phyloP scores from a whole-genome alignment of 2,888 invertebrate genomes.

The Agrochola macilenta region DNA sequence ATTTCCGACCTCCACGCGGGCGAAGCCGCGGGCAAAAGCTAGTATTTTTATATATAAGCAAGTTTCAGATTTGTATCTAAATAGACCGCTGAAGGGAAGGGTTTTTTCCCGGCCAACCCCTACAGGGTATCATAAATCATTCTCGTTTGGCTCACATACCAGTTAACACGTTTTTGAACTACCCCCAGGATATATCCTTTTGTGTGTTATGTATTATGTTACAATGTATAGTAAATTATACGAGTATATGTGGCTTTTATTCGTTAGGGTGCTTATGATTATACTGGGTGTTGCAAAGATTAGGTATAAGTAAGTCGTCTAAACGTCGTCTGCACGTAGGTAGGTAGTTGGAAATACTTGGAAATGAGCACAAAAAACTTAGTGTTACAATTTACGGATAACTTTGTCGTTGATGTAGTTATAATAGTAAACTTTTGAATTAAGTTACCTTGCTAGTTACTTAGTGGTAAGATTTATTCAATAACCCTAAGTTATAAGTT shows the following conservation, averaged over 20 bases:
- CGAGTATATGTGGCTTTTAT: conserved; percentile 43
- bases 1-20: not conserved
- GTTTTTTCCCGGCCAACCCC: conserved; percentile 72
- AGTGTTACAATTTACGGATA: not conserved
- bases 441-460: not conserved
- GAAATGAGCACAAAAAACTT: not conserved
- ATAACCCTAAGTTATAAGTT: too few species aligned
- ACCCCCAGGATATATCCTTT: conserved; percentile 61
- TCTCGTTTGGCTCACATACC: conserved; percentile 69
- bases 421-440: not conserved
- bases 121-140: conserved; percentile 75
- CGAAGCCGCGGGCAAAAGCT: not conserved
- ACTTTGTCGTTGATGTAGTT: not conserved
- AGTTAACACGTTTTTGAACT: conserved; percentile 75
- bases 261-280: conserved; percentile 29
- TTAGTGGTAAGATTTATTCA: too few species aligned
- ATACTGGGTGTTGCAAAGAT: not conserved
- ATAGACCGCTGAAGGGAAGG: conserved; percentile 63
- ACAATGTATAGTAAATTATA: conserved; percentile 21
- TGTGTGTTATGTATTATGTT: conserved; percentile 44
- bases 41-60: conserved; percentile 67
- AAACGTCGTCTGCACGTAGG: too few species aligned
- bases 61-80: conserved; percentile 69
- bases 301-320: not conserved
- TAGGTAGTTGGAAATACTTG: not conserved